Base-by-base conservation (phyloP, 2,888 invertebrate genomes). In the Pseudeuparius sepicola region DNA sequence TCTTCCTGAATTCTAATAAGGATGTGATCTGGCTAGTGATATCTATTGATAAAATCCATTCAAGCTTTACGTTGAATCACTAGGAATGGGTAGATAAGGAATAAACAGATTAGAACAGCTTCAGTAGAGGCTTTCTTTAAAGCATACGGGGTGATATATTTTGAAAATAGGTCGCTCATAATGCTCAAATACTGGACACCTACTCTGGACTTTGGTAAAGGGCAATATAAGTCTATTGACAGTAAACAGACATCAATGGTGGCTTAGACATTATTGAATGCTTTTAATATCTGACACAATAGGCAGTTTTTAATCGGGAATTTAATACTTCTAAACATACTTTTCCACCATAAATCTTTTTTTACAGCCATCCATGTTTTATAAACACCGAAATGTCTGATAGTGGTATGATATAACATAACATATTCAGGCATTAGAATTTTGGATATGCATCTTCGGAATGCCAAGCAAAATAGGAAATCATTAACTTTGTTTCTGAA, bases 261-360 rank as follows among this genome's bases (percentile, higher is more conserved):
- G 36, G 36, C 4, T 18, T 36, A 3, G 20, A 32, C 13, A 36
- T 14, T 9, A 34, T 13, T 4, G 20, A 18, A 13, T n/a, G 14
- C 12, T 23, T 36, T 36, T 5, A 32, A n/a, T n/a, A 18, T 36
- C 13, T 36, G 36, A 14, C 36, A 36, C 4, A 34, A 10, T 7
- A 5, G n/a, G 18, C 35, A 34, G 6, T 7, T 4, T 34, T 34
- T 34, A 5, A 34, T 4, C 5, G 34, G 12, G 6, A 16, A 12
- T 35, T 24, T 24, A 5, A 24, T 24, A 24, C 12, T 12, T 4
- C 34, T 9, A 11, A 10, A 5, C 34, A 36, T 34, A 12, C 11
- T 15, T 32, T 33, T 24, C 34, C 34, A 34, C 34, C 31, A 34
- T 4, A 31, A 4, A 4, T 34, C 34, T 4, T 11, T 4, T 17